Conservation (phyloP, 1,140 invertebrate species). For the Fopius arisanus region DNA sequence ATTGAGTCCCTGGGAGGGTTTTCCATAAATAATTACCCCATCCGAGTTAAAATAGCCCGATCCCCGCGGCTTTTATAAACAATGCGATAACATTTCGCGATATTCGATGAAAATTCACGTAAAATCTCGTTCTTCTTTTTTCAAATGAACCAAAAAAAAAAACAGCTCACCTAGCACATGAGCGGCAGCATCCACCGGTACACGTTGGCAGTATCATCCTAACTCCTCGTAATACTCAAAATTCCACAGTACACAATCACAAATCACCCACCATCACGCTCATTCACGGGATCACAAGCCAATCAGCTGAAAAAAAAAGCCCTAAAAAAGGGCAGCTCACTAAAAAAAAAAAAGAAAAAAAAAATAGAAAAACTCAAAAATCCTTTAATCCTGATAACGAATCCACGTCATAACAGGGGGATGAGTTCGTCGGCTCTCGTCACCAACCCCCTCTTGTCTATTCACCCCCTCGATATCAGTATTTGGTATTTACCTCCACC, state of each 20-base stretch:
- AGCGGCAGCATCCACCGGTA: background rate
- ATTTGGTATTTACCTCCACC: conserved; percentile 33
- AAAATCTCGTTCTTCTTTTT: too few relatives aligned
- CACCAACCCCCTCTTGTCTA: background rate
- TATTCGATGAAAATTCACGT: too few relatives aligned
- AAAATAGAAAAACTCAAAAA: background rate
- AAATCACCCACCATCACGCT: background rate
- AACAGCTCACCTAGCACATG: background rate
- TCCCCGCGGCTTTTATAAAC: too few relatives aligned
- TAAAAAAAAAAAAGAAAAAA: background rate
- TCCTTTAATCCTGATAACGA: background rate
- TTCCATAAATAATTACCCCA: too few relatives aligned
- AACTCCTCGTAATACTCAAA: background rate
- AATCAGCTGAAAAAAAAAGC: background rate
- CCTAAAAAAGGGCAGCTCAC: too few relatives aligned
- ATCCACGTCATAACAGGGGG: background rate
- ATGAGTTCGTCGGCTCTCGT: conserved; percentile 2
- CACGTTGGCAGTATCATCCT: conserved; percentile 8
- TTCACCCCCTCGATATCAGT: background rate
- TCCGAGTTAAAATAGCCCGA: too few relatives aligned
- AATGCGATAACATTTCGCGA: too few relatives aligned
- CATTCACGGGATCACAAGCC: background rate
- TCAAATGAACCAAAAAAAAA: background rate
- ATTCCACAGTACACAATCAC: background rate
- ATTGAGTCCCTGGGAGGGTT: too few relatives aligned